Evolutionary conservation across 1,140 invertebrate species (phyloP).

Genomic region (Drepana arcuata): DNA sequence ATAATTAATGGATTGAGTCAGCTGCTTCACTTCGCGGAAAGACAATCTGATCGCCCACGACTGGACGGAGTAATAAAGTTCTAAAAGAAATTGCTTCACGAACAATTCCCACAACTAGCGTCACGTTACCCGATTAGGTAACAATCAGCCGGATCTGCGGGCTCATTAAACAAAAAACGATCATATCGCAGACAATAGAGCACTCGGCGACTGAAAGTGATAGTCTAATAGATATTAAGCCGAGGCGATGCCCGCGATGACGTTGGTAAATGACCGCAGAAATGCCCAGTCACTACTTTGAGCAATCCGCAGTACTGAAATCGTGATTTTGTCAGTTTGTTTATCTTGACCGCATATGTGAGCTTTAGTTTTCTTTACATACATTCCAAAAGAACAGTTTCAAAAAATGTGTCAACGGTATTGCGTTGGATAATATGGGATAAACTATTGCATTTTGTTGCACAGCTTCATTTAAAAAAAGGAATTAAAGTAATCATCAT

Average conservation of each 20-base stretch:
- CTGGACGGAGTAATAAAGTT: background rate
- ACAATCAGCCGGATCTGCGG: conserved; percentile 51
- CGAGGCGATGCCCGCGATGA: conserved; percentile 37
- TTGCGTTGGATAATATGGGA: too few species aligned
- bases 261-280: conserved; percentile 26
- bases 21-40: background rate
- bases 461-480: too few species aligned
- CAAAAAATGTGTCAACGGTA: too few species aligned
- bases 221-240: conserved; percentile 55
- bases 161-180: conserved; percentile 58
- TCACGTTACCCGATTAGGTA: conserved; percentile 44
- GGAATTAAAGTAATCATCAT: too few species aligned
- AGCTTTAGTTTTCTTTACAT: too few species aligned
- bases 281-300: conserved; percentile 31
- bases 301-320: too few species aligned
- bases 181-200: conserved; percentile 58
- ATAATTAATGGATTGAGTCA: background rate
- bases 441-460: too few species aligned
- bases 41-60: background rate
- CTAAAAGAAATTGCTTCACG: conserved; percentile 28
- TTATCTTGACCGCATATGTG: too few species aligned
- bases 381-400: too few species aligned
- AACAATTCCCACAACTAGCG: conserved; percentile 45
- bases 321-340: too few species aligned
- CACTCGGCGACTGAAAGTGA: conserved; percentile 60